phyloP scores from a whole-genome alignment of 2,797 vertebrate species.

The Moxostoma hubbsi region DNA sequence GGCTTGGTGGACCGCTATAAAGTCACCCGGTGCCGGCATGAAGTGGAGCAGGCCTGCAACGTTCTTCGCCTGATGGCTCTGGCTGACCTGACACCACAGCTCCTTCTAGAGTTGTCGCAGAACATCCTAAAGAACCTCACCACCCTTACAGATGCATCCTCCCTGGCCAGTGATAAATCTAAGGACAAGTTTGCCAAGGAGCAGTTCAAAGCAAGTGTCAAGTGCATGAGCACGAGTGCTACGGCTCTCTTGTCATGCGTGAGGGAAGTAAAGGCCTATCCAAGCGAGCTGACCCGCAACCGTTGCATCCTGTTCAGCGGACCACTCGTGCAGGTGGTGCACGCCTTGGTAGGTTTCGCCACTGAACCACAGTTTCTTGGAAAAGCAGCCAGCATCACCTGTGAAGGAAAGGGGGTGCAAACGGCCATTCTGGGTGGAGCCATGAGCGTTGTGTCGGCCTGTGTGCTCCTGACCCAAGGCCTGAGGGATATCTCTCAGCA shows the following conservation, averaged over 20 bases:
- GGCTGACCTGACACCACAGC: constrained; percentile 89
- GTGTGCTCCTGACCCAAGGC: constrained; percentile 97
- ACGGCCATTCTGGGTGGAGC: constrained; percentile 96
- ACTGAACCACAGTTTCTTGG: constrained; percentile 97
- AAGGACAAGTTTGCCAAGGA: constrained; percentile 94
- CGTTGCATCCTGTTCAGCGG: constrained; percentile 92
- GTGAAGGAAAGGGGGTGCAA: constrained; percentile 95
- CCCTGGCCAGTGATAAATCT: constrained; percentile 90
- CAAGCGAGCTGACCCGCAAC: constrained; percentile 89
- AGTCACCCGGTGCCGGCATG: constrained; percentile 93
- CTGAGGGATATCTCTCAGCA: constrained; percentile 97
- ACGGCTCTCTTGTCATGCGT: constrained; percentile 94
- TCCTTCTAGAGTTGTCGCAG: constrained; percentile 95
- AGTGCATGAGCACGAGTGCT: constrained; percentile 95
- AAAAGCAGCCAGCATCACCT: constrained; percentile 86
- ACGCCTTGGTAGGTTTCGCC: constrained; percentile 94
- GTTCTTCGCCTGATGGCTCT: constrained; percentile 86
- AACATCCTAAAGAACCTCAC: constrained; percentile 94
- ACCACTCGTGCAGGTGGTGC: constrained; percentile 91
- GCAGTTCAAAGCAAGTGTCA: constrained; percentile 95
- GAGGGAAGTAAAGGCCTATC: constrained; percentile 92
- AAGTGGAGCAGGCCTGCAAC: constrained; percentile 93
- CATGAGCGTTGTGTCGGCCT: constrained; percentile 98
- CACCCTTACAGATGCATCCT: constrained; percentile 92
- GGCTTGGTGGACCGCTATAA: constrained; percentile 98